Evolutionary conservation across 1,140 invertebrate species (phyloP).

Genomic region (Drosophila lacteicornis): DNA sequence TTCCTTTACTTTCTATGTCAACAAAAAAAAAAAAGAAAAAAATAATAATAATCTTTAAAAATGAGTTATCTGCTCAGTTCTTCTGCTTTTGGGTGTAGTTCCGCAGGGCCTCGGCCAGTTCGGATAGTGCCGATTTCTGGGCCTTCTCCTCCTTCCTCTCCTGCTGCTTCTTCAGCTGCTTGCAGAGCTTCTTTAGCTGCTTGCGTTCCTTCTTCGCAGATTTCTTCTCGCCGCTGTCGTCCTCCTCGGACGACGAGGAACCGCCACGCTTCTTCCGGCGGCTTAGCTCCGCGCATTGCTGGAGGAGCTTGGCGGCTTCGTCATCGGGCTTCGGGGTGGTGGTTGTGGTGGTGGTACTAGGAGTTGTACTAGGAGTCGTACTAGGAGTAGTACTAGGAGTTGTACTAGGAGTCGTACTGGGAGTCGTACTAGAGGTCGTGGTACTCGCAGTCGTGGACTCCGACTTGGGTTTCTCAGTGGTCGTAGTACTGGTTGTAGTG

Average conservation of each 20-base stretch:
- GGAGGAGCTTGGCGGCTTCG: conserved; percentile 39
- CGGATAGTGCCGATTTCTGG: conserved; percentile 21
- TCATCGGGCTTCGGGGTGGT: conserved; percentile 50
- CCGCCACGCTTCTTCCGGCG: conserved; percentile 56
- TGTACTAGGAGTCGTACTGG: conserved; percentile 5
- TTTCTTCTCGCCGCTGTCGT: conserved; percentile 57
- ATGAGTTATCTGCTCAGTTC: conserved; percentile 12
- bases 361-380: conserved; percentile 5
- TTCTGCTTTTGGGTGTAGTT: conserved; percentile 42
- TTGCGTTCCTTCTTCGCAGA: conserved; percentile 67
- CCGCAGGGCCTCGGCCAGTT: conserved; percentile 55
- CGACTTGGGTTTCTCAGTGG: conserved; percentile 22
- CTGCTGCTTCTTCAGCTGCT: conserved; percentile 54
- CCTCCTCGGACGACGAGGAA: conserved; percentile 65
- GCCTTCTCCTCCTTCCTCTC: conserved; percentile 50
- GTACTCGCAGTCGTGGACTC: conserved; percentile 21
- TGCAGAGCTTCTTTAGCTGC: conserved; percentile 77
- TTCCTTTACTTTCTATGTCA: background rate
- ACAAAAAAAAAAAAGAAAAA: conserved; percentile 26
- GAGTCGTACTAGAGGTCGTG: conserved; percentile 6
- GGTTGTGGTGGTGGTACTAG: conserved; percentile 15
- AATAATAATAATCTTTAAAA: too few relatives aligned
- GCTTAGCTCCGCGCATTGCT: conserved; percentile 60
- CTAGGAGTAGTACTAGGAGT: conserved; percentile 5
- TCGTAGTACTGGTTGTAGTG: conserved; percentile 13